Base-by-base conservation (phyloP, 2,797 vertebrate species). In the Rhodeus uyekii region DNA sequence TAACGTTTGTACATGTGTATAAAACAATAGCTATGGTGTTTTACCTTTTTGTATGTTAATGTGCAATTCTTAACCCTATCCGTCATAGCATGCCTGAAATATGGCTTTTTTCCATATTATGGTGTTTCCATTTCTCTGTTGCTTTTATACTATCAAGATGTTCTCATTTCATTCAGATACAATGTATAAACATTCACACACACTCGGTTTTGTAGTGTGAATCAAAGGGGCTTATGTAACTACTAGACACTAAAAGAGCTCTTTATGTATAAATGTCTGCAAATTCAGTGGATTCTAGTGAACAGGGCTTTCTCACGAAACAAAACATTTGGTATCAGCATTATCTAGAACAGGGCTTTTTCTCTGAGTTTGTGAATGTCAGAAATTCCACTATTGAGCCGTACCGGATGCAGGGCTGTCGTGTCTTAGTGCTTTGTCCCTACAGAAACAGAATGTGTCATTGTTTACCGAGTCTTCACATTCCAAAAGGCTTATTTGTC, bases 1-100 rank as follows among this genome's bases (percentile, higher is more conserved):
- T 89, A 81, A 74, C 85, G 72, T 44, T 75, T 92, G 88, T 90
- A 89, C 76, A 90, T 83, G 80, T 86, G 64, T 84, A 76, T 55
- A 80, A 82, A 71, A 53, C 64, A 53, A 81, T 44, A 44, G 83
- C 29, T 36, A 64, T 78, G 53, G 67, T 60, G 60, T 86, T 61
- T 58, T 69, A 71, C 61, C 76, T 75, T 76, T 72, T 79, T 84
- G 78, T 65, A 82, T 50, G 63, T 78, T 72, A 39, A 81, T 61
- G 80, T 88, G 80, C 71, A 71, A 76, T 85, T 78, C 76, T 60
- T 42, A 63, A 84, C 69, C 76, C 60, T 73, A 32, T 76, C 80
- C 14, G 39, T 74, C 78, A 80, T 78, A 50, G 24, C 32, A 80
- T 55, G 76, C 63, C 69, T 60, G 72, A 58, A 36, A 63, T 76